Percentiles rank a stretch among this genome's conserved stretches.
Conservation (phyloP, 1,140 invertebrate species). For the Galleria mellonella region DNA sequence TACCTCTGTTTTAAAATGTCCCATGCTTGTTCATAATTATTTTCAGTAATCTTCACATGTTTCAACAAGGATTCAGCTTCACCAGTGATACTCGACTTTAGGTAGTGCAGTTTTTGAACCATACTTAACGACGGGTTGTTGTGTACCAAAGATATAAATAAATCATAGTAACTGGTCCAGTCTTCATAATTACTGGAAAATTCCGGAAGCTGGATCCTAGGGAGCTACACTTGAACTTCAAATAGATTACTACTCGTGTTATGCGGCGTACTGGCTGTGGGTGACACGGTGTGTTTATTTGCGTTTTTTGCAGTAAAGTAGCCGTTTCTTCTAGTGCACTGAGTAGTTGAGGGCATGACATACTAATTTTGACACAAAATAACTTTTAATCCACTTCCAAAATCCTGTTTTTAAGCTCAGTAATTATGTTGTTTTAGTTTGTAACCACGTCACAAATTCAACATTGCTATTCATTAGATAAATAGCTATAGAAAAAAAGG, state of each 20-base stretch:
- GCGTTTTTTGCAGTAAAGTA: constrained; percentile 12
- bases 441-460: too few species aligned
- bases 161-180: constrained; percentile 7
- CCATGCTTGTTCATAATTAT: constrained; percentile 6
- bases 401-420: too few species aligned
- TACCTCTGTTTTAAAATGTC: constrained; percentile 6
- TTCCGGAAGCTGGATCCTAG: constrained; percentile 6
- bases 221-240: constrained; percentile 1
- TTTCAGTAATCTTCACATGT: constrained; percentile 1
- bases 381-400: too few species aligned
- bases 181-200: constrained; percentile 10
- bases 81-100: constrained; percentile 6
- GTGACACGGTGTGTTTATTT: too few species aligned
- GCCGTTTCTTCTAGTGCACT: constrained; percentile 9
- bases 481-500: too few species aligned
- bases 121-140: constrained; percentile 4
- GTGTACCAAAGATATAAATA: constrained; percentile 11
- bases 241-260: not conserved
- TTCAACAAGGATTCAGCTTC: constrained; percentile 3
- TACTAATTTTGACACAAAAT: not conserved
- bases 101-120: constrained; percentile 14
- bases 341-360: not conserved
- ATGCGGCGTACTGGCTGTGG: not conserved
- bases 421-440: too few species aligned
- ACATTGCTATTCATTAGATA: too few species aligned